Base-by-base conservation (phyloP, 1,140 invertebrate genomes). In the Episyrphus balteatus region DNA sequence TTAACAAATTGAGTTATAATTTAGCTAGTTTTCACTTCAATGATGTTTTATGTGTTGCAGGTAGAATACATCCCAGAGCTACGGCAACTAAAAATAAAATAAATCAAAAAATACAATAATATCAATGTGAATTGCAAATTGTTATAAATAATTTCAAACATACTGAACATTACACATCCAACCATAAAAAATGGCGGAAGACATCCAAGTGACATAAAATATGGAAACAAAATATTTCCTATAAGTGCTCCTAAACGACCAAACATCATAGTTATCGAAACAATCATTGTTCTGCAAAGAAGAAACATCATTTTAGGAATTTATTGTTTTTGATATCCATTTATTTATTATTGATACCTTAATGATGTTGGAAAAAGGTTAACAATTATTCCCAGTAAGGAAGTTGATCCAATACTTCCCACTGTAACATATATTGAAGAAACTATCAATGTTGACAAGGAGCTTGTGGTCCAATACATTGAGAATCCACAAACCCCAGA, bases 401-500 rank as follows among this genome's bases (percentile, higher is more conserved):
- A 64, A 2, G 62, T 66, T 15, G 51, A 42, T 45, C 58, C 55
- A 44, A 67, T 57, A 43, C 64, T 67, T 42, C 61, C 60, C 54
- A 67, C 48, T 18, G 61, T 52, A 5, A 65, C 57, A 17, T 62
- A 67, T 0, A 60, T n/a, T 2, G 64, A 55, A 5, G 60, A 58
- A 7, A 66, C 33, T 12, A 59, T 59, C 32, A 61, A 52, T 3
- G 64, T 66, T 0, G 52, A 30, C 58, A 49, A 2, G 42, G 71
- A 49, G 49, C 55, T 53, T 52, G 70, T 69, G 44, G 77, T 54
- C 62, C 66, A 62, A 53, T 78, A 72, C 42, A 75, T 52, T 46
- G 65, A 49, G 9, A 66, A 49, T 3, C 70, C 70, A 44, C 69
- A 69, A 21, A 52, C 45, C 11, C 59, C 59, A 33, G 66, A 62